Evolutionary conservation across 1,140 invertebrate species (phyloP), one percentile per base, ranked within the genome.

Genomic region (Lepidurus couesii): DNA sequence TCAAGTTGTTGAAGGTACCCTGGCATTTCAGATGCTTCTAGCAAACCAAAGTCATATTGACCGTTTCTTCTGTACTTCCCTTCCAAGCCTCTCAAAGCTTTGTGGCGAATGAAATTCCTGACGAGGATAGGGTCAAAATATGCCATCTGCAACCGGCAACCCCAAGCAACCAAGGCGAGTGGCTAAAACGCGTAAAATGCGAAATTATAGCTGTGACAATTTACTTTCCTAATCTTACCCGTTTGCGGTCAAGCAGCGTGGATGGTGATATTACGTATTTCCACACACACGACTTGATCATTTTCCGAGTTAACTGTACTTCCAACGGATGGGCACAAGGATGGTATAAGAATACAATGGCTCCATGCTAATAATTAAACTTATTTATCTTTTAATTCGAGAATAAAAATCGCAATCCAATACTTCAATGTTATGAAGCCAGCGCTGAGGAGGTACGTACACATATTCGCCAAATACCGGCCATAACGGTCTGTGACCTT

Each of bases 341-440:
- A 88, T 97, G 93, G 83, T 95, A 95, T 9, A 96, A 84, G 88
- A 95, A 91, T 1, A 94, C 92, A 53, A 96, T 87, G 5, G 90
- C 91, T 77, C 95, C 94, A 84, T 96, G 94, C 88, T 92, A 79
- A 81, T 65, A 65, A 78, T 21, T 42, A n/a, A 44, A n/a, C 74
- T 65, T n/a, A n/a, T n/a, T 74, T n/a, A 76, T 44, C 8, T 8
- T 75, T 13, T 75, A 81, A 43, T 74, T 75, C 45, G 75, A 9
- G 26, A 77, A 7, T 42, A 75, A 79, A n/a, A 75, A 21, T 73
- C 7, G 74, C 53, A 34, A 75, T 78, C 74, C 45, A 77, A 83
- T 85, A 91, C 90, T 86, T 95, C 94, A 44, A 96, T 85, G 84
- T 89, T 94, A 82, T 95, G 93, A 8, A 96, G 80, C 92, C 93